phyloP scores from a whole-genome alignment of 2,888 invertebrate species.

The Agrotis puta region DNA sequence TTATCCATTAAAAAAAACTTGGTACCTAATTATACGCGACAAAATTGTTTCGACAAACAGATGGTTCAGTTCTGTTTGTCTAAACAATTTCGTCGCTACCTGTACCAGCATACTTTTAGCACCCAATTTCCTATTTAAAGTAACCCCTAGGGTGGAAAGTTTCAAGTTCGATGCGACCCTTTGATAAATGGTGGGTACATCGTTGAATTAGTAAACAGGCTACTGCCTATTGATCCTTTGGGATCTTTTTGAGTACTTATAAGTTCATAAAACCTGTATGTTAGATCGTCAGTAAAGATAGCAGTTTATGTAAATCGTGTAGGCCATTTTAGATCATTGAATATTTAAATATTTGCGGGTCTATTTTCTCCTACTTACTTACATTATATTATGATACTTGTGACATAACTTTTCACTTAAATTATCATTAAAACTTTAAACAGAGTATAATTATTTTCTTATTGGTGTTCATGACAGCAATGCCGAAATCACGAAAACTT shows the following conservation, averaged over 20 bases:
- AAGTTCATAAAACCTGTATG: constrained; percentile 28
- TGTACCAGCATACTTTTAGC: constrained; percentile 17
- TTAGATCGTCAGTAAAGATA: constrained; percentile 7
- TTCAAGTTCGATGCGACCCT: constrained; percentile 46
- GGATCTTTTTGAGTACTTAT: constrained; percentile 8
- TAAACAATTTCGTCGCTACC: not conserved
- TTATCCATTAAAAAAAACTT: not conserved
- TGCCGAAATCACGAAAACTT: too few relatives aligned
- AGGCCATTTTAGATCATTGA: constrained; percentile 13
- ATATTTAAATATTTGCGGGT: constrained; percentile 8
- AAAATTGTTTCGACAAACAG: too few relatives aligned
- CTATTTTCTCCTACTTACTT: not conserved
- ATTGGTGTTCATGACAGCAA: too few relatives aligned
- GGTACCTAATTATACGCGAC: too few relatives aligned
- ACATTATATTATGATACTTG: too few relatives aligned
- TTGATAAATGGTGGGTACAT: constrained; percentile 33
- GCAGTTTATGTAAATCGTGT: constrained; percentile 20
- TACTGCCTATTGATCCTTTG: constrained; percentile 8
- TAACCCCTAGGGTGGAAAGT: constrained; percentile 36
- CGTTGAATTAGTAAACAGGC: constrained; percentile 53
- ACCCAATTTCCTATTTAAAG: constrained; percentile 23
- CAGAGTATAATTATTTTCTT: too few relatives aligned
- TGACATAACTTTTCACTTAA: too few relatives aligned
- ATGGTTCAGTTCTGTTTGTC: not conserved
- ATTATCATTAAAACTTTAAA: too few relatives aligned